These are phyloP conservation scores for Eristalis tenax DNA, from an alignment of 2,888 invertebrate species.

Conservation along the genomic window DNA sequence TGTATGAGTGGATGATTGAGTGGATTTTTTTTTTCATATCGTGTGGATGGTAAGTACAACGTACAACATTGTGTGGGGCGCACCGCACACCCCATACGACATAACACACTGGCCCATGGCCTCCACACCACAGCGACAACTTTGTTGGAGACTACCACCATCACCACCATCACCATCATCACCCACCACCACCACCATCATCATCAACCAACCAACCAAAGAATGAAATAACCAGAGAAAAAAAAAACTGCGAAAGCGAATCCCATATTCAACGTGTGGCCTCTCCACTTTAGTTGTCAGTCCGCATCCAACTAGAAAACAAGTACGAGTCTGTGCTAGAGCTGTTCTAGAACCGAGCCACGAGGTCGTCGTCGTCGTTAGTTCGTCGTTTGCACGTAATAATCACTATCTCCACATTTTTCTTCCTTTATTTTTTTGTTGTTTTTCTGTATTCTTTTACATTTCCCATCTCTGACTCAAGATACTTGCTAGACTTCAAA, in stretches of 20 bases:
- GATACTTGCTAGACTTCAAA: not conserved
- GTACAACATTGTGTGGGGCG: constrained; percentile 3
- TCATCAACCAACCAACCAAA: constrained; percentile 20
- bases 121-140: constrained; percentile 31
- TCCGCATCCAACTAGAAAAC: constrained; percentile 81
- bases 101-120: constrained; percentile 34
- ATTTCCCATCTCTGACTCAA: not conserved
- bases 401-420: constrained; percentile 13
- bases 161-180: not conserved
- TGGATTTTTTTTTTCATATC: constrained; percentile 2
- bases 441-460: not conserved
- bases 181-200: constrained; percentile 26
- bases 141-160: not conserved
- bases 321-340: constrained; percentile 79
- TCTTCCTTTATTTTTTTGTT: not conserved
- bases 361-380: constrained; percentile 80
- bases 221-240: constrained; percentile 1
- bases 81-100: constrained; percentile 45
- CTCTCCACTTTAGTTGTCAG: constrained; percentile 79
- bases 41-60: constrained; percentile 32
- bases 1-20: not conserved
- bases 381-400: constrained; percentile 77
- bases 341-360: constrained; percentile 80
- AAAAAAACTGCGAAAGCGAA: constrained; percentile 69
- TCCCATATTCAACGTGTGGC: constrained; percentile 67